A percentile compares a stretch with the other conserved stretches of the same genome.
These are phyloP conservation scores for Pseudanteris insignis DNA, from an alignment of 2,888 invertebrate genomes.

Conservation along the genomic window DNA sequence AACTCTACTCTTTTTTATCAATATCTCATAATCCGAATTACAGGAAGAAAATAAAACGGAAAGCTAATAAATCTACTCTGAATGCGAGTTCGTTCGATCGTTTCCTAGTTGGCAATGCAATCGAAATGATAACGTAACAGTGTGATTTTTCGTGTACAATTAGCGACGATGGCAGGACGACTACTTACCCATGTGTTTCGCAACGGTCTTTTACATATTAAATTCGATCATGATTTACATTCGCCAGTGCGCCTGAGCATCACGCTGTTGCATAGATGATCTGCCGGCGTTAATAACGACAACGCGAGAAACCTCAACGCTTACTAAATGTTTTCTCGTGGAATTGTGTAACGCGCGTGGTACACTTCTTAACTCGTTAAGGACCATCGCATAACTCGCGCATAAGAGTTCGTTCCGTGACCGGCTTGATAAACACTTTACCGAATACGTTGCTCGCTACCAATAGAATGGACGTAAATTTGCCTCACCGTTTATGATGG, in stretches of 20 bases:
- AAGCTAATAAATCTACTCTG: no score
- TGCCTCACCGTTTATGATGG: no score
- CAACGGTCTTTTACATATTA: constrained; percentile 19
- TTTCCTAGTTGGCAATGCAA: no score
- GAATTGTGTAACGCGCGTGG: constrained; percentile 42
- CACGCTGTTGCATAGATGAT: constrained; percentile 33
- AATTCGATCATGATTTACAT: constrained; percentile 42
- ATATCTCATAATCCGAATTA: no score
- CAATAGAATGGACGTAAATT: no score
- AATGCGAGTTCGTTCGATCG: no score
- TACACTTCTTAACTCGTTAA: constrained; percentile 45
- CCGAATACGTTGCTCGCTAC: constrained; percentile 22
- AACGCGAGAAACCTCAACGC: constrained; percentile 13
- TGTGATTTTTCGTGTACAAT: constrained; percentile 15
- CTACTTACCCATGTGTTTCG: constrained; percentile 15
- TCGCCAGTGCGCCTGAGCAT: constrained; percentile 19
- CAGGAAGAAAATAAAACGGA: no score
- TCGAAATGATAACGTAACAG: not conserved
- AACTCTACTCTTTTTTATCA: no score
- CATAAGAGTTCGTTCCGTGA: constrained; percentile 36
- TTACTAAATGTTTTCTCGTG: constrained; percentile 38
- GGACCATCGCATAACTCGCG: constrained; percentile 35
- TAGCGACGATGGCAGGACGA: constrained; percentile 20
- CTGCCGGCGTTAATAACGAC: constrained; percentile 35
- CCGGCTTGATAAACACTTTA: constrained; percentile 27